Conservation (phyloP, 2,113 vertebrate genomes). For the Psilopsiagon aymara region DNA sequence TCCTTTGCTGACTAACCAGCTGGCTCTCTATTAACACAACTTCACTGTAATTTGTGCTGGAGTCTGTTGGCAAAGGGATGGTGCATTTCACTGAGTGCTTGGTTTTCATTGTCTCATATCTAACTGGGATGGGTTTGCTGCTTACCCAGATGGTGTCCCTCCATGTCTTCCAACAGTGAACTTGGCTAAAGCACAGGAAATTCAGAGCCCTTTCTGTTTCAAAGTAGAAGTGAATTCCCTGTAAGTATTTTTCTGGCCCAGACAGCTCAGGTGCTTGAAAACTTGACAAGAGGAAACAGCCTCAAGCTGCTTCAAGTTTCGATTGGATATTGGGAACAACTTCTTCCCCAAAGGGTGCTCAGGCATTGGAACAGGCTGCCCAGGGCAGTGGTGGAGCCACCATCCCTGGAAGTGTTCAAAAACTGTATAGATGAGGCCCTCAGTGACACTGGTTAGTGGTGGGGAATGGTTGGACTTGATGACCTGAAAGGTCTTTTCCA, state of each 20-base stretch:
- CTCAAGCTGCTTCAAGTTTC: too few relatives aligned
- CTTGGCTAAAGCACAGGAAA: constrained; percentile 16
- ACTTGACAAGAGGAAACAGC: neutral
- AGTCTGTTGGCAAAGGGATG: constrained; percentile 60
- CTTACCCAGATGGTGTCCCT: neutral
- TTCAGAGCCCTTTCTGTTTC: neutral
- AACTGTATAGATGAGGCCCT: too few relatives aligned
- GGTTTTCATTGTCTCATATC: constrained; percentile 63
- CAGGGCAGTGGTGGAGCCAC: too few relatives aligned
- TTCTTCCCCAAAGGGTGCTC: too few relatives aligned
- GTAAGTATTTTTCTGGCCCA: neutral
- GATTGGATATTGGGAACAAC: too few relatives aligned
- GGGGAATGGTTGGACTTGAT: too few relatives aligned
- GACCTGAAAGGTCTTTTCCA: too few relatives aligned
- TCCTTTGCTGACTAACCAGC: constrained; percentile 61
- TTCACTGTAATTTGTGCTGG: constrained; percentile 44
- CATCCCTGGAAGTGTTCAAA: too few relatives aligned
- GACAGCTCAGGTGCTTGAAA: neutral
- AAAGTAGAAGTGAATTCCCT: neutral
- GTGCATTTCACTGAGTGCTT: constrained; percentile 62
- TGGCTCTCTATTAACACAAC: constrained; percentile 45
- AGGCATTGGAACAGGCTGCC: too few relatives aligned
- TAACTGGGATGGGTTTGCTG: constrained; percentile 26
- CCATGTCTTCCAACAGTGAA: constrained; percentile 39
- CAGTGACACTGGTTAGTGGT: neutral